phyloP scores from a whole-genome alignment of 2,888 invertebrate genomes.

The Tipula vernalis region DNA sequence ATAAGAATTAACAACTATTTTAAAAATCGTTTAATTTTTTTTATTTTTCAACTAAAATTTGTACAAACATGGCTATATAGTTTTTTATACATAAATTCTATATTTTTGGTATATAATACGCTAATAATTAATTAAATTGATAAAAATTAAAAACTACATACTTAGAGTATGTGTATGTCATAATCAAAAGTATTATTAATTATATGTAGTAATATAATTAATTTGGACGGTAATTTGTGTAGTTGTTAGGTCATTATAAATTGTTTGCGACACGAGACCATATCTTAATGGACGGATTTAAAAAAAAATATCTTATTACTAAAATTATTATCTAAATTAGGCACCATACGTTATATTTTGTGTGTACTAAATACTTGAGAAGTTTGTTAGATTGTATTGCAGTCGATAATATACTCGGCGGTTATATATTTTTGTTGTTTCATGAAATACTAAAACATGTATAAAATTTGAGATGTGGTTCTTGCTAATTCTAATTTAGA shows the following conservation, averaged over 20 bases:
- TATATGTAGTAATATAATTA: background rate
- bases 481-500: background rate
- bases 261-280: background rate
- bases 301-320: background rate
- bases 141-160: background rate
- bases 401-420: background rate
- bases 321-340: background rate
- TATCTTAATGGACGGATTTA: background rate
- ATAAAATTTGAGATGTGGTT: background rate
- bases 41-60: constrained; percentile 8
- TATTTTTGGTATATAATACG: constrained; percentile 7
- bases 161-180: background rate
- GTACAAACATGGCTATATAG: constrained; percentile 9
- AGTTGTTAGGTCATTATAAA: background rate
- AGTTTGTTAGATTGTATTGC: background rate
- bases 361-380: background rate
- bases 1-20: background rate
- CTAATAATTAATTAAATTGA: background rate
- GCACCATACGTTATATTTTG: background rate
- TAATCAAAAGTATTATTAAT: background rate
- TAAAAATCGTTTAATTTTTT: background rate
- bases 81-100: background rate
- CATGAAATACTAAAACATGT: background rate
- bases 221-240: background rate
- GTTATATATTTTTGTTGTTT: background rate